Conservation (phyloP, 2,113 vertebrate genomes). For the Gymnarchus niloticus region DNA sequence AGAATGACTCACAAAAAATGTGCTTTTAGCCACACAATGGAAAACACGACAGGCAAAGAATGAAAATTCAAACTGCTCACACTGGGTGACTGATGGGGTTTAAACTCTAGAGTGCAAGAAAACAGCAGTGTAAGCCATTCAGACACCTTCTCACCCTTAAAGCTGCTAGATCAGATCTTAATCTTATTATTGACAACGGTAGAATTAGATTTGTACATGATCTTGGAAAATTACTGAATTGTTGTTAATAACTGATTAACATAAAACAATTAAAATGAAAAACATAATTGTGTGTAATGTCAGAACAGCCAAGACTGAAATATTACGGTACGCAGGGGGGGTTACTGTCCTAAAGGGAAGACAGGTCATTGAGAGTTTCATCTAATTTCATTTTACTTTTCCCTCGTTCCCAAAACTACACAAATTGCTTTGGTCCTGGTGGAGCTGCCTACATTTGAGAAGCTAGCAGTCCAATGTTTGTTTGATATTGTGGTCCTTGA, state of each 20-base stretch:
- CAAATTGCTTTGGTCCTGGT: neutral
- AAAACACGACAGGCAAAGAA: too few species aligned
- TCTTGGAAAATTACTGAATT: too few species aligned
- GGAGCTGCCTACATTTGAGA: neutral
- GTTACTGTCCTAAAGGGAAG: neutral
- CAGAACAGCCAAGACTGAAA: neutral
- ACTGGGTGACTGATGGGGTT: too few species aligned
- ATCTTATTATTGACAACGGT: too few species aligned
- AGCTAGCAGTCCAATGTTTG: neutral
- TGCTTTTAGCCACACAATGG: too few species aligned
- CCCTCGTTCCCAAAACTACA: neutral
- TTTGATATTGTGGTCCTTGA: neutral
- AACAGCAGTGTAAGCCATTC: too few species aligned
- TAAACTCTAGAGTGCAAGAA: too few species aligned
- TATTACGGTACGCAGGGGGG: neutral
- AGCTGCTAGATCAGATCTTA: too few species aligned
- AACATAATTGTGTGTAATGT: neutral
- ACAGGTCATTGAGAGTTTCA: neutral
- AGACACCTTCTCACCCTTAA: too few species aligned
- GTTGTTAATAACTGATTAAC: neutral
- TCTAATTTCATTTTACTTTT: neutral
- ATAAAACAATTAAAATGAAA: neutral
- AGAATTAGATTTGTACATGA: too few species aligned
- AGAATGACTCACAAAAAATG: neutral
- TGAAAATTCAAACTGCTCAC: neutral